Conservation (phyloP, 2,797 vertebrate species). For the Oreochromis grahami region DNA sequence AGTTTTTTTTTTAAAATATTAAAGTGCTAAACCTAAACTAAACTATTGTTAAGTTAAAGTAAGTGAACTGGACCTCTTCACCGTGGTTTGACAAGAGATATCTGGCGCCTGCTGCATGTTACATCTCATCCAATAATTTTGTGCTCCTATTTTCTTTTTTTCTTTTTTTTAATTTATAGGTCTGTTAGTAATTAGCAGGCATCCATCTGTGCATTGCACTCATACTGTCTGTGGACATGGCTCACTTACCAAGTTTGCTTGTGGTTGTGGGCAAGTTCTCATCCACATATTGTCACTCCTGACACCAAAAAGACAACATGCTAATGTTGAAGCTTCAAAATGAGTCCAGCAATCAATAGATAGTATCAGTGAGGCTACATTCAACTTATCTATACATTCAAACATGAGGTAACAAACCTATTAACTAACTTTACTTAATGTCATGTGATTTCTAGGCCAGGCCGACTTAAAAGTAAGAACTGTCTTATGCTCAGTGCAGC, state of each 20-base stretch:
- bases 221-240: not conserved
- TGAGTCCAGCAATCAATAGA: not conserved
- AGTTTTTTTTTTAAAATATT: not conserved
- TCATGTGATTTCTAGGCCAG: not conserved
- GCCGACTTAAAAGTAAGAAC: not conserved
- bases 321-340: not conserved
- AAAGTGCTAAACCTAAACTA: not conserved
- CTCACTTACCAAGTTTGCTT: not conserved
- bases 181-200: not conserved
- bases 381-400: not conserved
- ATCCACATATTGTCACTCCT: not conserved
- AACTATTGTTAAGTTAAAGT: not conserved
- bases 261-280: not conserved
- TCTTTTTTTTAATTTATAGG: not conserved
- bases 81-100: not conserved
- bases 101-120: not conserved
- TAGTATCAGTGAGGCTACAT: not conserved
- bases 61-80: not conserved
- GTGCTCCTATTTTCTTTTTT: accelerated
- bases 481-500: not conserved
- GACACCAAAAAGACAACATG: not conserved
- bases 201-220: not conserved
- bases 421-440: not conserved
- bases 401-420: not conserved
- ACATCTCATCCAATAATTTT: not conserved